phyloP scores from a whole-genome alignment of 1,140 invertebrate genomes.

The Cotesia typhae region DNA sequence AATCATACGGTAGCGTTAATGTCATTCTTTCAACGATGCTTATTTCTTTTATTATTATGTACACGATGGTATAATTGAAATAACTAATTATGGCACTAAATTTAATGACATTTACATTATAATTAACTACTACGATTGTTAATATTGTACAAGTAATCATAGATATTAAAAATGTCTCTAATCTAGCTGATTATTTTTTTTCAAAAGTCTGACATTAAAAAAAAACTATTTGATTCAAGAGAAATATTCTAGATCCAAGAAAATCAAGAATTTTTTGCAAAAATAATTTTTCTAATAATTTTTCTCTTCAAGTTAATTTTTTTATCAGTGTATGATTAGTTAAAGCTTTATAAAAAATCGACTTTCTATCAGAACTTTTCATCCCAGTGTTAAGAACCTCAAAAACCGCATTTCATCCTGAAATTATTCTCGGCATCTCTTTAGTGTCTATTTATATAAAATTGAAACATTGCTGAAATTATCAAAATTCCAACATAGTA shows the following conservation, averaged over 20 bases:
- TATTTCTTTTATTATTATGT: slow-evolving; percentile 47
- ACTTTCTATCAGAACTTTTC: too few species aligned
- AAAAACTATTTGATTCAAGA: too few species aligned
- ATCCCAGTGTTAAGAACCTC: neutral
- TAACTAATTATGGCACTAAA: neutral
- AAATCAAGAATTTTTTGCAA: too few species aligned
- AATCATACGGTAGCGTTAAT: slow-evolving; percentile 41
- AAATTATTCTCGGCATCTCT: slow-evolving; percentile 24
- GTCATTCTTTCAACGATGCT: slow-evolving; percentile 2
- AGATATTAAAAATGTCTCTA: too few species aligned
- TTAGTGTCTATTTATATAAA: slow-evolving; percentile 14
- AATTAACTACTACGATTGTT: neutral
- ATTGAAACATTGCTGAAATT: slow-evolving; percentile 29
- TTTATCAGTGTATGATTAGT: too few species aligned
- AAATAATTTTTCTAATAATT: too few species aligned
- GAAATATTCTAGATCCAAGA: too few species aligned
- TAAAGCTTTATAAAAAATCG: too few species aligned
- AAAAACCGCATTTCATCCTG: slow-evolving; percentile 28
- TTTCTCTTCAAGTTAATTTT: too few species aligned
- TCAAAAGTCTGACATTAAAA: too few species aligned
- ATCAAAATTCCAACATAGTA: slow-evolving; percentile 18
- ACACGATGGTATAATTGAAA: neutral
- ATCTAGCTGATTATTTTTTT: too few species aligned
- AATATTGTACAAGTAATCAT: too few species aligned
- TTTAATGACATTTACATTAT: neutral